Evolutionary conservation across 2,888 invertebrate genomes (phyloP), one percentile per base, ranked within the genome.

Genomic region (Dryobota labecula): DNA sequence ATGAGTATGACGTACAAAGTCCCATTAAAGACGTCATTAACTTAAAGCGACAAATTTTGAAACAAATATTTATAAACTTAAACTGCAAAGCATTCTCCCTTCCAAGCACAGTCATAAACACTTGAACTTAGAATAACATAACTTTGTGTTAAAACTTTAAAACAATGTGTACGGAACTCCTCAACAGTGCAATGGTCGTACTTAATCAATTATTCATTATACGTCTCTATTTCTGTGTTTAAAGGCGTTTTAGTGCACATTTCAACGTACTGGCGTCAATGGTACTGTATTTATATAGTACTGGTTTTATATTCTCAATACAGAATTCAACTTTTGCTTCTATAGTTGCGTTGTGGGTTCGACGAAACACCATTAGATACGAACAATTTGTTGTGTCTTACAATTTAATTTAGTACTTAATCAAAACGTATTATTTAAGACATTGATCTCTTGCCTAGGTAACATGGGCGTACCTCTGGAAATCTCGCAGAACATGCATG

Each of bases 151-250:
- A 53, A 53, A 53, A 49, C 53, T 53, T 65, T 80, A 80, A 76
- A 66, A 78, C 63, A 83, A 83, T 83, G 36, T 78, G 56, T 70
- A 53, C 51, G 56, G 78, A 78, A 78, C 73, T 54, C 58, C 11
- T 49, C 4, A 54, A 47, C 27, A 36, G 43, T n/a, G 61, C 57
- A 41, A 73, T 49, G 54, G 63, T 70, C 57, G 67, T 64, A 58
- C 70, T 70, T 69, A 73, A 85, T 83, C 75, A 71, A 78, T 83
- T 79, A 83, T 83, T 80, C 84, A 83, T 80, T 75, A 85, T 67
- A 71, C 78, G 57, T 68, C 84, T 85, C 80, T 73, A 83, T 83
- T 80, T 70, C 76, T 57, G 80, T 49, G 24, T 61, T 75, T 70
- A 68, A 72, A 70, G 69, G 45, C 47, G 43, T 79, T 79, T 45